phyloP scores from a whole-genome alignment of 2,797 vertebrate species.

The Chelmon rostratus region DNA sequence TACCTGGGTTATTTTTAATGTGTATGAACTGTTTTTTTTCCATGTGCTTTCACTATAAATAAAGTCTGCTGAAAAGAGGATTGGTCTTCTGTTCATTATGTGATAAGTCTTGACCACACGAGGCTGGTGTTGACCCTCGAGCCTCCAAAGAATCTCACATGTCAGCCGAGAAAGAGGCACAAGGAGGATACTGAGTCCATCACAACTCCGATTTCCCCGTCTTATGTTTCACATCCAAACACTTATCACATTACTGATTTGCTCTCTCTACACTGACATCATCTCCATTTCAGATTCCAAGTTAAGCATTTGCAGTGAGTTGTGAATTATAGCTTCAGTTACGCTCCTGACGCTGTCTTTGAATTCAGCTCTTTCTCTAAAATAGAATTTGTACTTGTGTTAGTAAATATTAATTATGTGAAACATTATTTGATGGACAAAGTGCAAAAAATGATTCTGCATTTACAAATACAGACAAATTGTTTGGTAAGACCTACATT shows the following conservation, averaged over 20 bases:
- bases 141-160: constrained; percentile 78
- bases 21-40: constrained; percentile 48
- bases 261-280: constrained; percentile 70
- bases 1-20: constrained; percentile 52
- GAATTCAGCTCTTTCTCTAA: neutral
- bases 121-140: constrained; percentile 68
- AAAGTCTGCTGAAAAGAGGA: constrained; percentile 69
- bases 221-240: constrained; percentile 79
- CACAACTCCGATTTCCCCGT: constrained; percentile 74
- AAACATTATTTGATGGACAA: neutral
- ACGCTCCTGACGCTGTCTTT: constrained; percentile 15
- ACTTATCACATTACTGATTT: constrained; percentile 77
- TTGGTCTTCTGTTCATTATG: constrained; percentile 65
- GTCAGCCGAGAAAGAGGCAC: constrained; percentile 73
- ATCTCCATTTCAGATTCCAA: constrained; percentile 72
- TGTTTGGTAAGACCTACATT: neutral
- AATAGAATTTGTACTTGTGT: neutral
- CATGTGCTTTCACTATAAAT: constrained; percentile 69
- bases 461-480: neutral
- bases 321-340: constrained; percentile 37
- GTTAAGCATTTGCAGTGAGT: constrained; percentile 36
- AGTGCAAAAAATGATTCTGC: neutral
- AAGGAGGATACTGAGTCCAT: constrained; percentile 74
- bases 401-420: neutral
- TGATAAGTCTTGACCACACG: constrained; percentile 64